Conservation (phyloP, 2,888 invertebrate species). For the Eurois occulta region DNA sequence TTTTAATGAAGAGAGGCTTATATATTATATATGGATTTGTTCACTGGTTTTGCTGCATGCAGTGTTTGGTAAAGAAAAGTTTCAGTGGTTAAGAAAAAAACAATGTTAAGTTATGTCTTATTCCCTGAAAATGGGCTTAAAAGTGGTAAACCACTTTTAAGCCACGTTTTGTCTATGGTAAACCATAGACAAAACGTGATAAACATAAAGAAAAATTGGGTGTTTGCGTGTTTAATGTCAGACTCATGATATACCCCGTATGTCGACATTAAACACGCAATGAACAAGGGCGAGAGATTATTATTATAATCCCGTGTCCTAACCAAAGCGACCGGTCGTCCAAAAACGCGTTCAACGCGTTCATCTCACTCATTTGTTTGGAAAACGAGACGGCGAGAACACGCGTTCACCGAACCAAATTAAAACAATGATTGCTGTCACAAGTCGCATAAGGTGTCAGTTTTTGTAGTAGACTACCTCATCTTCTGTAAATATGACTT, state of each 20-base stretch:
- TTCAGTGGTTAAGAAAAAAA: not conserved
- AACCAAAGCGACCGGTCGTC: not conserved
- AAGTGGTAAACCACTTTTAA: no score
- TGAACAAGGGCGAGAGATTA: not conserved
- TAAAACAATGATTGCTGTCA: not conserved
- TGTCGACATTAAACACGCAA: not conserved
- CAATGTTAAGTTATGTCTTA: not conserved
- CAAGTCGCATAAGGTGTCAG: not conserved
- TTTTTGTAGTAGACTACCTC: not conserved
- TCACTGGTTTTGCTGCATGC: not conserved
- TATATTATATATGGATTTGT: not conserved
- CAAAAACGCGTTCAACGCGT: not conserved
- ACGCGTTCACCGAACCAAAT: not conserved
- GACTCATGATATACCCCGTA: no score
- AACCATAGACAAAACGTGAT: no score
- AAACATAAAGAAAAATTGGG: no score
- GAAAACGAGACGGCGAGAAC: not conserved
- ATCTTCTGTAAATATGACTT: not conserved
- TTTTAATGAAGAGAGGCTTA: not conserved
- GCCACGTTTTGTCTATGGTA: no score
- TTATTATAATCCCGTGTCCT: not conserved
- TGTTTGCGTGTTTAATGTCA: no score
- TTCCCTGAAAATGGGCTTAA: not conserved
- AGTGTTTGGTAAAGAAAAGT: not conserved
- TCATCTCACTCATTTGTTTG: not conserved